Conservation (phyloP, 2,797 vertebrate genomes). For the Loris lydekkerianus region DNA sequence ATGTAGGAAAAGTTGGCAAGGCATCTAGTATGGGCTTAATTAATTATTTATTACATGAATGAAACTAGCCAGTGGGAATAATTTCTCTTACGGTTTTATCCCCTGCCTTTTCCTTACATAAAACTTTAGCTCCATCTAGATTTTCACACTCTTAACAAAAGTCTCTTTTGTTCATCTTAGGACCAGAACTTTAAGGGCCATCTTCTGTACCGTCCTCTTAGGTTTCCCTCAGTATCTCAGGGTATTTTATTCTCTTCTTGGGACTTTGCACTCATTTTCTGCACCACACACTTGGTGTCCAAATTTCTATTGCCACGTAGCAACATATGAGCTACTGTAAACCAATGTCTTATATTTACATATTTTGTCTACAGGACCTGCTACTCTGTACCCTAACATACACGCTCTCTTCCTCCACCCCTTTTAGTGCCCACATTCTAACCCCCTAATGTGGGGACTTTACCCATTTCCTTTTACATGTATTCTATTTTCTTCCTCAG, state of each 20-base stretch:
- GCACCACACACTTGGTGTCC: neutral
- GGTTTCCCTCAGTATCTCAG: neutral
- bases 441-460: neutral
- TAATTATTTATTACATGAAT: neutral
- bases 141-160: neutral
- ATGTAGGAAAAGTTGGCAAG: neutral
- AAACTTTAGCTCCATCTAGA: neutral
- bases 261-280: neutral
- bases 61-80: neutral
- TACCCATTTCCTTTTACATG: neutral
- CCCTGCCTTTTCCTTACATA: neutral
- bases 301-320: neutral
- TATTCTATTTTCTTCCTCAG: neutral
- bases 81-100: neutral
- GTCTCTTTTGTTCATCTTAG: neutral
- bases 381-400: neutral
- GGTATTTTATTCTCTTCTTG: neutral
- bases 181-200: neutral
- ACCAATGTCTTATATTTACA: neutral
- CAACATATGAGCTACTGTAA: neutral
- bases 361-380: neutral
- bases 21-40: neutral
- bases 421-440: neutral
- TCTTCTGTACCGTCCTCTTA: neutral
- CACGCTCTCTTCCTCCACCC: neutral